Evolutionary conservation across 2,113 vertebrate genomes (phyloP).

Genomic region (Tiliqua scincoides): DNA sequence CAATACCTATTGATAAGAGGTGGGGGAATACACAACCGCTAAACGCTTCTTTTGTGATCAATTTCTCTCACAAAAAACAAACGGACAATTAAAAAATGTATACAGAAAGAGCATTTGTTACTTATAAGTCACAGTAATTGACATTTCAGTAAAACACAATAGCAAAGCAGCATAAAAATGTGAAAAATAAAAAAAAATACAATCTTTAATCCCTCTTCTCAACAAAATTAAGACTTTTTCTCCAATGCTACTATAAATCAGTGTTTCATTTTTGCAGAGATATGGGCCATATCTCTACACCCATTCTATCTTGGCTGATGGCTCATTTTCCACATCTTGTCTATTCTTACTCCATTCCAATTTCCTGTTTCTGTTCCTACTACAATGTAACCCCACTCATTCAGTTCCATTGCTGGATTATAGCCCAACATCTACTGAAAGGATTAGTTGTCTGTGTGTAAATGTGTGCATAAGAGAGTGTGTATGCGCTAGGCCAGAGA

Average conservation of each 20-base stretch:
- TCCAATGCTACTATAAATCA: neutral
- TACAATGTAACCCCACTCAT: conserved; percentile 6
- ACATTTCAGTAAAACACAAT: conserved; percentile 50
- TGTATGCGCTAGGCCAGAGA: neutral
- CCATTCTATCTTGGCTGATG: neutral
- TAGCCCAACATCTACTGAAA: conserved; percentile 20
- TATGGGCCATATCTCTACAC: neutral
- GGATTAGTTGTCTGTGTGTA: neutral
- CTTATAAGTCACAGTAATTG: neutral
- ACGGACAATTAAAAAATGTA: neutral
- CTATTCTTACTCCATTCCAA: neutral
- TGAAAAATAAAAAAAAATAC: conserved; percentile 51
- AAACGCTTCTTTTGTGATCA: conserved; percentile 45
- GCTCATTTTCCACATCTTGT: neutral
- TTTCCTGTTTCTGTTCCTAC: neutral
- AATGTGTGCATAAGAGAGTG: neutral
- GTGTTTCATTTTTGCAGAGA: neutral
- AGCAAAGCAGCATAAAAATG: too few relatives aligned
- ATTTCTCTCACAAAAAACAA: conserved; percentile 26
- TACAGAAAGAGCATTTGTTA: neutral
- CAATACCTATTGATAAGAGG: neutral
- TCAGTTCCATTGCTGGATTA: neutral
- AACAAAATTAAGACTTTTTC: neutral
- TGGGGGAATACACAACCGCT: neutral
- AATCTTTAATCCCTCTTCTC: neutral